Percentiles rank a stretch among this genome's conserved stretches.
Conservation (phyloP, 1,140 invertebrate genomes). For the Homarus americanus region DNA sequence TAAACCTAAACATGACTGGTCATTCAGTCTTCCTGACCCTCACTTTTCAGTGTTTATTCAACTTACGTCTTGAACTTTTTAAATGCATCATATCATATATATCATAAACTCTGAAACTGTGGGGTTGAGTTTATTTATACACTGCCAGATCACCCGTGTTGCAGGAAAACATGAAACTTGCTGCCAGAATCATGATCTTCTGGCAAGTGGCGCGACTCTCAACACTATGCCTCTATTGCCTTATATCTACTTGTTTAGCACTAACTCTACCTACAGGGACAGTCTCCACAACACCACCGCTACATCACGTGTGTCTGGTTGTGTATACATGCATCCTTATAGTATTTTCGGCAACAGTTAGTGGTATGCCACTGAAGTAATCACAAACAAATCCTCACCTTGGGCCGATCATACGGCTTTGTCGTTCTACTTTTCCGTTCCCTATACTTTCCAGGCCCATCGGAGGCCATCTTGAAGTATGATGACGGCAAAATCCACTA, state of each 20-base stretch:
- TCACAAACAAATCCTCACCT: slow-evolving; percentile 43
- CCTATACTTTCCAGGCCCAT: slow-evolving; percentile 58
- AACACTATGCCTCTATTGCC: neutral
- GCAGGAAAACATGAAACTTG: slow-evolving; percentile 44
- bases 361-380: slow-evolving; percentile 10
- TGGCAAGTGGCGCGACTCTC: neutral
- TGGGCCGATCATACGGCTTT: slow-evolving; percentile 61
- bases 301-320: neutral
- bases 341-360: neutral
- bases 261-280: too few relatives aligned
- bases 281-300: neutral
- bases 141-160: neutral
- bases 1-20: too few relatives aligned
- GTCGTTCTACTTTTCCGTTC: slow-evolving; percentile 47
- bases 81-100: too few relatives aligned
- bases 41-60: too few relatives aligned
- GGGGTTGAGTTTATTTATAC: too few relatives aligned
- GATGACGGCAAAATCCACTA: neutral
- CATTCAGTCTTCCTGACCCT: too few relatives aligned
- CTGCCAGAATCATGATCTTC: neutral
- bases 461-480: slow-evolving; percentile 64
- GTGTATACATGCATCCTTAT: neutral
- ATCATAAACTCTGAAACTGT: neutral
- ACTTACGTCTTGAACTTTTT: too few relatives aligned
- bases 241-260: too few relatives aligned